Base-by-base conservation (phyloP, 1,140 invertebrate genomes). In the Thaumetopoea pityocampa region DNA sequence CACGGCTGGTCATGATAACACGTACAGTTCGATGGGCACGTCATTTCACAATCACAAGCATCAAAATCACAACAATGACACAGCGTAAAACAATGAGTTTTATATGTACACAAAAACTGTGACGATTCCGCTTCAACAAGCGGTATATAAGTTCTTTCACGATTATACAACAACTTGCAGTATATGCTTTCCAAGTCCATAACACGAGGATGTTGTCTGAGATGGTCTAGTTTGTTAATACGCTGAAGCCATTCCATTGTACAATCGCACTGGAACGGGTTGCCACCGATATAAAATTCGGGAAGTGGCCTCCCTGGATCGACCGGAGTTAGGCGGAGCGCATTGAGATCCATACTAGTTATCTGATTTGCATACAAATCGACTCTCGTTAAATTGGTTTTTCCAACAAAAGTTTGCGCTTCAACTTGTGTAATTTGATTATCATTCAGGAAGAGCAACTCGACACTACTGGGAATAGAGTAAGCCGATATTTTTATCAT, bases 41-140 rank as follows among this genome's bases (percentile, higher is more conserved):
- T 96, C 95, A 96, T 96, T 88, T 96, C 94, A 85, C 95, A 97
- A 86, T 96, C 95, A 86, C 96, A 97, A 30, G 95, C 94, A 72
- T 96, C 95, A 78, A 96, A 97, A 78, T 96, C 95, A 79, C 96
- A 98, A 86, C 96, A 97, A 69, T 97, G 94, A 65, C 96, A 97
- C 22, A 96, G 87, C 2, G 94, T 92, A 73, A 96, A 97, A 85
- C 96, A 98, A 66, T 97, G 96, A 4, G 93, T 93, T 78, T 95
- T 93, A 83, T 98, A 97, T 27, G 91, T 91, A 86, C 96, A 98
- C 28, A 97, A 87, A 83, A 97, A 97, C 79, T 97, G 94, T 36
- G 93, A 94, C 1, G 93, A 88, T 68, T 93, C 90, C 3, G 94
- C 92, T 58, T 96, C 92, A 2, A 96, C 88, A 14, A 97, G 79